Conservation (phyloP, 2,888 invertebrate species). For the Unio delphinus region DNA sequence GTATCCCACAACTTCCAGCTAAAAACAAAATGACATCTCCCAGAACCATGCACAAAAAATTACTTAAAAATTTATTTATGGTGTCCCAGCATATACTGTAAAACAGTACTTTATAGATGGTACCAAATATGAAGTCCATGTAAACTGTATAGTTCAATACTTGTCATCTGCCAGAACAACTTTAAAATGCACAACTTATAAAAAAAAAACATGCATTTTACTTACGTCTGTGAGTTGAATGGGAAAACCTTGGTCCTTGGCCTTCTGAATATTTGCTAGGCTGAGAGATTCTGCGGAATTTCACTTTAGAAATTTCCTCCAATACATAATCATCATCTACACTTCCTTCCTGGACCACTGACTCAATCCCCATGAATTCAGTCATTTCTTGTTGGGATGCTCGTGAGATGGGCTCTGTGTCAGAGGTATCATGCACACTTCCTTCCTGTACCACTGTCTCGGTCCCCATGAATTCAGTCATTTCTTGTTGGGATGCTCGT, state of each 20-base stretch:
- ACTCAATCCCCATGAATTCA: constrained; percentile 34
- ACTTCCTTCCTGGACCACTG: constrained; percentile 15
- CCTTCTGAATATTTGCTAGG: constrained; percentile 3
- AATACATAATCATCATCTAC: constrained; percentile 39
- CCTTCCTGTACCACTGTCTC: constrained; percentile 10
- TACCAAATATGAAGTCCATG: neutral
- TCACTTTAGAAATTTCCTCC: constrained; percentile 42
- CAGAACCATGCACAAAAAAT: too few species aligned
- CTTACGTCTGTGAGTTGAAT: constrained; percentile 37
- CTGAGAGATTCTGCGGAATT: constrained; percentile 36
- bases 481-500: constrained; percentile 19
- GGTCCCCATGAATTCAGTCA: constrained; percentile 29
- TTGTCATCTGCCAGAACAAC: neutral
- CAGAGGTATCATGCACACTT: constrained; percentile 33
- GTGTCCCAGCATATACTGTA: too few species aligned
- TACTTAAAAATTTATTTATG: too few species aligned
- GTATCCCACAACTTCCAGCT: too few species aligned
- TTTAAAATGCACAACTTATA: neutral
- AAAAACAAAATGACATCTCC: too few species aligned
- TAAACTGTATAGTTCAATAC: neutral
- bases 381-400: constrained; percentile 18
- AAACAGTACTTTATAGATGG: too few species aligned
- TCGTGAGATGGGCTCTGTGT: constrained; percentile 37
- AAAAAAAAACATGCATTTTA: neutral
- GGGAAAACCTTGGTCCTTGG: neutral